Base-by-base conservation (phyloP, 2,113 vertebrate species). In the Laterallus jamaicensis region DNA sequence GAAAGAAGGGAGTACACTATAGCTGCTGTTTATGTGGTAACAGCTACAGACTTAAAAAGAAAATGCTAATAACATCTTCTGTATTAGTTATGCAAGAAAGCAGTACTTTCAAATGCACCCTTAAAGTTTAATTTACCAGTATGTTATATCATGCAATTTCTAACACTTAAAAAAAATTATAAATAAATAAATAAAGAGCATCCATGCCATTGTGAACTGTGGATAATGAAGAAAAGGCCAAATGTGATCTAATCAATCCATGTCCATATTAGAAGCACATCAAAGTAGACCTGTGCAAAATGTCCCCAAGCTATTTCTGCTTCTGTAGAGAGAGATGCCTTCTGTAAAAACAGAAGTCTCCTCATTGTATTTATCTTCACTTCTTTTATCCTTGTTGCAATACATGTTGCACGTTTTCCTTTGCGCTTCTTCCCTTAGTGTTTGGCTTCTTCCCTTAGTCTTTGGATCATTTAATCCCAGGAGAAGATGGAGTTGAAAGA, bases 91-190 rank as follows among this genome's bases (percentile, higher is more conserved):
- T 77, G 66, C 59, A 83, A 83, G 68, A 82, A 77, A 91, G 50
- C 49, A 67, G 32, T 78, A 31, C 32, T 70, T 86, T 76, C 84
- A 94, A 91, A 68, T 90, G 69, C 42, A 82, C 16, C 49, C 85
- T 89, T 90, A 77, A 82, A 77, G 35, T 82, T 96, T 82, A 91
- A 71, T 96, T 93, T 79, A 81, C 29, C 21, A 66, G 39, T 78
- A 58, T 79, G 40, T 11, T 82, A 79, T 80, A 82, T 85, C 87
- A 86, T 77, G 7, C 15, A 80, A 56, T 68, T 82, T 85, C 83
- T 82, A 78, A 74, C 83, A 19, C 47, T 76, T 77, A 66, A 89
- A 88, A 87, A 82, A 90, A 81, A 92, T 54, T 92, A 64, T 12
- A 26, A 52, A 52, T 24, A 54, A 90, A 47, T 18, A 54, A 90